Base-by-base conservation (phyloP, 1,140 invertebrate species). In the Solenopsis invicta region DNA sequence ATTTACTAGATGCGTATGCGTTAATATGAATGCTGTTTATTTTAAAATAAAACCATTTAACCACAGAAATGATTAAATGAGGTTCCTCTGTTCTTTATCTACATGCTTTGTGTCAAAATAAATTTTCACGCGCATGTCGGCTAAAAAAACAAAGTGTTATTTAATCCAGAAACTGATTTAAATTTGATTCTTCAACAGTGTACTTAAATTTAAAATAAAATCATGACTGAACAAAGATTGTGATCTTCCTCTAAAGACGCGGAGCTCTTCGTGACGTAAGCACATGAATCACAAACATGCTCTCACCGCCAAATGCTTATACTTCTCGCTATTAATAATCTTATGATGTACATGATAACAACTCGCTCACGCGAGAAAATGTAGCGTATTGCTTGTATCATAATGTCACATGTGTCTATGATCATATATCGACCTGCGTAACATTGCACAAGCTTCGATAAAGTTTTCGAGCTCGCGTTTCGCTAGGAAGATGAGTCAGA, bases 251-350 rank as follows among this genome's bases (percentile, higher is more conserved):
- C 62, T 4, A 67, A 69, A 29, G 67, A 50, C 16, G 8, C 34
- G 29, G n/a, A 18, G 16, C 4, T 54, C 24, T 48, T 16, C 18
- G 10, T 61, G 41, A 82, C 29, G 67, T 56, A 34, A 48, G 8
- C 24, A n/a, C 48, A 48, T 61, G 34, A 74, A 81, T 71, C 54
- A 69, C 48, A 71, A 72, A 84, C 50, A 50, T 12, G 61, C 41
- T 18, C n/a, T 13, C 56, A 10, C 8, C 61, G 62, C 48, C 50
- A 29, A 64, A n/a, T 29, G 66, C 24, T 84, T 50, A 45, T 50
- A 54, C 48, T 12, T 4, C 9, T 21, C 16, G 29, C 75, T 89
- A 89, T 89, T 88, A 89, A 76, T 89, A 88, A 48, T 16, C 21
- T 8, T 21, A 1, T 34, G 34, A 69, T 85, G 18, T 66, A 34